These are phyloP conservation scores for Eupithecia subfuscata DNA, from an alignment of 2,888 invertebrate species.

Conservation along the genomic window DNA sequence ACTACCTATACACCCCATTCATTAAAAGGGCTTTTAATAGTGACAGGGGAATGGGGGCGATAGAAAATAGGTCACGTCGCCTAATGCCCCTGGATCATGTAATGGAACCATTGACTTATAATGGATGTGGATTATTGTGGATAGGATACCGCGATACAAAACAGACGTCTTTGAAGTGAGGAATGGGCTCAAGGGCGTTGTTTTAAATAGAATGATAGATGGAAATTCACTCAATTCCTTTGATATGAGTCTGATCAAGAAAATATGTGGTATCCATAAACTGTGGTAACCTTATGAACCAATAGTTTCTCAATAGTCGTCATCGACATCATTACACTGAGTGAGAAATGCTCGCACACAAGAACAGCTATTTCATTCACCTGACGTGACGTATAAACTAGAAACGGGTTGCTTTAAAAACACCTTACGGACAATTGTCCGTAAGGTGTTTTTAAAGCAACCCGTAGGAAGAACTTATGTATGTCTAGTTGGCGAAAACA, in stretches of 20 bases:
- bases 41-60: slow-evolving; percentile 40
- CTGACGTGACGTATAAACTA: not conserved
- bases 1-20: slow-evolving; percentile 6
- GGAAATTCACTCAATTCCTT: slow-evolving; percentile 17
- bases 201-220: slow-evolving; percentile 32
- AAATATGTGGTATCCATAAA: not conserved
- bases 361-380: not conserved
- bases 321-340: not conserved
- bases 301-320: not conserved
- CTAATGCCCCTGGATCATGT: slow-evolving; percentile 49
- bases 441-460: not conserved
- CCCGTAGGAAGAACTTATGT: not conserved
- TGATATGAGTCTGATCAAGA: slow-evolving; percentile 18
- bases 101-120: slow-evolving; percentile 31
- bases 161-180: slow-evolving; percentile 47
- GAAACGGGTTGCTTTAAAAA: not conserved
- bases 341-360: not conserved
- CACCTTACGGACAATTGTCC: not conserved
- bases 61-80: slow-evolving; percentile 52
- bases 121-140: slow-evolving; percentile 26
- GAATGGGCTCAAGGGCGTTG: slow-evolving; percentile 56
- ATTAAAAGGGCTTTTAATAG: slow-evolving; percentile 37
- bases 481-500: too few relatives aligned
- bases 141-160: slow-evolving; percentile 42
- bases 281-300: not conserved